phyloP scores from a whole-genome alignment of 2,888 invertebrate species.

The Lepidocyrtinus sp. region DNA sequence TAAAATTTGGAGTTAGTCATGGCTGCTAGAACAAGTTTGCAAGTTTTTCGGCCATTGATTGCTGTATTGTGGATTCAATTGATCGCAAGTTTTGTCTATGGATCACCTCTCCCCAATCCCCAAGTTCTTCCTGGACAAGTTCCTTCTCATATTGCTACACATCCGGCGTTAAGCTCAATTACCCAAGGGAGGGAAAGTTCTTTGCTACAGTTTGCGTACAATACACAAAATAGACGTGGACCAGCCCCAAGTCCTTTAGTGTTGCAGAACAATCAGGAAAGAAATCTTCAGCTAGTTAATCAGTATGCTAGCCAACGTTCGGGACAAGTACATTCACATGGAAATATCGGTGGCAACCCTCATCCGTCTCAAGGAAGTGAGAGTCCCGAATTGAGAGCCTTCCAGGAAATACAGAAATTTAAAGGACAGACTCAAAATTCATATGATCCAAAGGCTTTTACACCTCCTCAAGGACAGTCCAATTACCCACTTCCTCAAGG shows the following conservation, averaged over 20 bases:
- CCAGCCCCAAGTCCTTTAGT: conserved; percentile 40
- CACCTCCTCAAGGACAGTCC: background rate
- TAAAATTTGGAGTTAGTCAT: background rate
- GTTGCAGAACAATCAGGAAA: conserved; percentile 37
- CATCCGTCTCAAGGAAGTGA: conserved; percentile 25
- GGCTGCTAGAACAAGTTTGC: background rate
- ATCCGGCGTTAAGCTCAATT: conserved; percentile 47
- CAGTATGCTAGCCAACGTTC: conserved; percentile 22
- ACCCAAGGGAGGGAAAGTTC: conserved; percentile 41
- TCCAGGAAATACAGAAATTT: conserved; percentile 25
- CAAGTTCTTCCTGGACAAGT: conserved; percentile 45
- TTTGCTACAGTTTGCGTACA: conserved; percentile 37
- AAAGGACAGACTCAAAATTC: conserved; percentile 15
- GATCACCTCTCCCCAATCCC: conserved; percentile 13
- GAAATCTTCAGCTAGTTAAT: conserved; percentile 35
- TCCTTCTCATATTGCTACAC: conserved; percentile 41
- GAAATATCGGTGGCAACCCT: background rate
- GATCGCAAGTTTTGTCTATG: background rate
- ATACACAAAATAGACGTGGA: conserved; percentile 45
- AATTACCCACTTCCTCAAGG: background rate
- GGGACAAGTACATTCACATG: conserved; percentile 18
- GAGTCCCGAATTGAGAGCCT: conserved; percentile 33
- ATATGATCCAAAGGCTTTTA: conserved; percentile 30
- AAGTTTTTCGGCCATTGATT: too few relatives aligned
- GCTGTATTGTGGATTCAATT: background rate